Evolutionary conservation across 2,888 invertebrate species (phyloP).

Genomic region (Mesorhabditis sp.): DNA sequence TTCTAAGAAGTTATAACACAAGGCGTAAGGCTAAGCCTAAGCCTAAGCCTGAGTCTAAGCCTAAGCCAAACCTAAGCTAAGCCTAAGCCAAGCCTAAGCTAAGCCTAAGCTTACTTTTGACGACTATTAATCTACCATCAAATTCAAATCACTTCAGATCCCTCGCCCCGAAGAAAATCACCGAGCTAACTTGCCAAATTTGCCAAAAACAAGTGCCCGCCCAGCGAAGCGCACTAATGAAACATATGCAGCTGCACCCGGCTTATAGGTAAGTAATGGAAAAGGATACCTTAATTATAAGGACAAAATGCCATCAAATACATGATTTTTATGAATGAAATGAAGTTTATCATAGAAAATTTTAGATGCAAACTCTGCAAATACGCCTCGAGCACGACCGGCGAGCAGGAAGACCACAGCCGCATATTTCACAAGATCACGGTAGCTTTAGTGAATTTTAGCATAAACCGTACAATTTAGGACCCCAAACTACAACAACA

Average conservation of each 20-base stretch:
- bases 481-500: slow-evolving; percentile 26
- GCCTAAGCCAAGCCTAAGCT: too few relatives aligned
- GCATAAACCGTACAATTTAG: not conserved
- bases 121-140: not conserved
- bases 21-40: too few relatives aligned
- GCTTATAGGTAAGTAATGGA: slow-evolving; percentile 10
- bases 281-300: too few relatives aligned
- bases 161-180: slow-evolving; percentile 10
- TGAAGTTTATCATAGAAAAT: slow-evolving; percentile 3
- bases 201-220: slow-evolving; percentile 10
- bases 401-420: slow-evolving; percentile 22
- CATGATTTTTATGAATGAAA: not conserved
- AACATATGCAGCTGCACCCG: slow-evolving; percentile 10
- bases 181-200: slow-evolving; percentile 10
- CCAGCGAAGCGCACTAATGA: slow-evolving; percentile 3
- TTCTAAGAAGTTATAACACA: too few relatives aligned
- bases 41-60: too few relatives aligned
- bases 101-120: not conserved
- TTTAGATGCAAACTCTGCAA: slow-evolving; percentile 33
- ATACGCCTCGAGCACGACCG: slow-evolving; percentile 16
- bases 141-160: slow-evolving; percentile 4
- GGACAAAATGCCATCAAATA: not conserved
- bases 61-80: too few relatives aligned
- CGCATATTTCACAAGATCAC: slow-evolving; percentile 13
- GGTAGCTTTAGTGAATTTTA: too few relatives aligned